Evolutionary conservation across 2,888 invertebrate species (phyloP), one percentile per base, ranked within the genome.

Genomic region (Entomobrya multifasciata): DNA sequence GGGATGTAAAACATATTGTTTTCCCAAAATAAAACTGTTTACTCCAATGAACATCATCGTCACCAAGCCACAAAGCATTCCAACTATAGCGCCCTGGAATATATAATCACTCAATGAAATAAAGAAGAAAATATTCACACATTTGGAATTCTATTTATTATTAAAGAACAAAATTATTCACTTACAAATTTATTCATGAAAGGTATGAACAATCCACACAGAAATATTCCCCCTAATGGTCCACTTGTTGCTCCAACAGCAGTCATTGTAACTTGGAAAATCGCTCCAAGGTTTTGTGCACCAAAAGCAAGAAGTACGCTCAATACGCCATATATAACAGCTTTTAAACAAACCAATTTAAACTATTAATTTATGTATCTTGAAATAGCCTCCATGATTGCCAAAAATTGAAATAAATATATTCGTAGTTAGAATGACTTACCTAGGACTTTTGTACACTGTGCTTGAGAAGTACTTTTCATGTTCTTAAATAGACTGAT

Each of bases 401-500:
- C 15, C 8, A 52, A 27, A 22, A 44, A 44, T 62, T 25, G 15
- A 10, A 17, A n/a, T n/a, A 17, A 44, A 44, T 70, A n/a, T 5
- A n/a, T 11, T 47, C 41, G 8, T 62, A 65, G 2, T 17, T 72
- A 30, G 1, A 20, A 36, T n/a, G 27, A 4, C 57, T 72, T 90
- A 92, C 92, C 92, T 87, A 96, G 94, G 30, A 94, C 92, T 93
- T 96, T 97, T 90, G 96, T 96, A 72, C 95, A 92, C 55, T 93
- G 94, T 15, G 96, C 92, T 91, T 94, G 94, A 85, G 44, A 77
- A 22, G 52, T 65, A 1, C 57, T 52, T 11, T 41, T 94, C 90
- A 96, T 94, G 80, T 94, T 95, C 91, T 94, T 95, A 92, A 96
- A 94, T 1, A 94, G 93, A 0, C 96, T 96, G 22, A 96, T 78